Conservation (phyloP, 2,113 vertebrate species). For the Pandion haliaetus region DNA sequence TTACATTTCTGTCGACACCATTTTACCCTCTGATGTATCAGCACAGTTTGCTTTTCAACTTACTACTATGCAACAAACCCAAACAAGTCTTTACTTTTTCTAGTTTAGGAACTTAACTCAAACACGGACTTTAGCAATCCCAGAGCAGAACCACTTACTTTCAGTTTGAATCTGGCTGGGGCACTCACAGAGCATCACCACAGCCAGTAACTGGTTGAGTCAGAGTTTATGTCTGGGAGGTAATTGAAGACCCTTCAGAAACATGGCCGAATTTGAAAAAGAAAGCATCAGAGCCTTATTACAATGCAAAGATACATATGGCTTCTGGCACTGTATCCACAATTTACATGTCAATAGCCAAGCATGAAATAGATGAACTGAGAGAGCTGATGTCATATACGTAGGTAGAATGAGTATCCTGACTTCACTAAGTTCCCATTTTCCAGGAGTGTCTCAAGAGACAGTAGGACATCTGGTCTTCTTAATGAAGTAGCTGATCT, state of each 20-base stretch:
- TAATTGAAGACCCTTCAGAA: not conserved
- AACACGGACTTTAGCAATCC: not conserved
- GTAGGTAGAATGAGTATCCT: not conserved
- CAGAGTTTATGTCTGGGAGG: not conserved
- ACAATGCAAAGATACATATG: not conserved
- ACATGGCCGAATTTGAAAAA: not conserved
- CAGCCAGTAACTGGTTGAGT: not conserved
- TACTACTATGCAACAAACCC: not conserved
- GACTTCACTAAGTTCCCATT: not conserved
- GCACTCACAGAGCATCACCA: not conserved
- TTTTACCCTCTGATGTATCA: not conserved
- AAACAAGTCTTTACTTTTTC: not conserved
- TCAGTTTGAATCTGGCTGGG: not conserved
- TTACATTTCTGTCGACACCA: not conserved
- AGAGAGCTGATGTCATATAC: not conserved
- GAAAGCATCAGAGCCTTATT: not conserved
- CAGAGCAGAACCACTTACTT: not conserved
- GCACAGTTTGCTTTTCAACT: not conserved
- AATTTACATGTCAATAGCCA: not conserved
- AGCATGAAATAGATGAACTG: not conserved
- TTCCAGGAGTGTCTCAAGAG: not conserved
- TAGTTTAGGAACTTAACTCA: not conserved
- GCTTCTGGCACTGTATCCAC: not conserved
- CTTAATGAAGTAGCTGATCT: conserved; percentile 17
- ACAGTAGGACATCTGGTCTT: not conserved